Evolutionary conservation across 2,113 vertebrate species (phyloP), one percentile per base, ranked within the genome.

Genomic region (Lonchura striata): DNA sequence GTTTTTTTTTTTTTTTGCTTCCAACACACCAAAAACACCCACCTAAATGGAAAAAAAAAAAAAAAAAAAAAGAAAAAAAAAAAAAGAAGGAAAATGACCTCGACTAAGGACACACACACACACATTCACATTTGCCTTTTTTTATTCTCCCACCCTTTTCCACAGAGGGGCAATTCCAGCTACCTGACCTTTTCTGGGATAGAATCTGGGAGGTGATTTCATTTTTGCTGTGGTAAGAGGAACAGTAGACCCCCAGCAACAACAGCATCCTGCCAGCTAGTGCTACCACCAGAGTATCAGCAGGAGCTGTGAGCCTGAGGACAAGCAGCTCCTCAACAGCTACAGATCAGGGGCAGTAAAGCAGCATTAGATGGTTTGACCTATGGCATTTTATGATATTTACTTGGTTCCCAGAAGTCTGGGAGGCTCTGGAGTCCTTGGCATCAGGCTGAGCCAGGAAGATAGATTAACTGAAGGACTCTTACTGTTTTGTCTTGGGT

Each of bases 401-500:
- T 93, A 31, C 47, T 93, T 82, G 33, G 49, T 94, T 96, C 90
- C 85, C 88, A 96, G 92, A 78, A 86, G 25, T 56, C 92, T 95
- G 82, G 64, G 86, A 96, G 90, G 75, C 71, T 95, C 88, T 86
- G 87, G 92, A 84, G 95, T 88, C 82, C 72, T 78, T 93, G 92
- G 64, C 5, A 0, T 81, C 64, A 80, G 30, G 20, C 53, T 86
- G 56, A 88, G 69, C 31, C 90, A 90, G 65, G 76, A 56, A 88
- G 65, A 75, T 11, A 90, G 88, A 90, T 94, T 81, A 88, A 84
- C 71, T 88, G 90, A 94, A 95, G 68, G 52, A 56, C 79, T 88
- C 30, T 88, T 92, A 64, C 65, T 94, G 76, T 94, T 97, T 92
- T 96, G 88, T 93, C 93, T 93, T 94, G 90, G 82, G 82, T 88